Conservation (phyloP, 2,113 vertebrate species). For the Myrmophylax atrothorax region DNA sequence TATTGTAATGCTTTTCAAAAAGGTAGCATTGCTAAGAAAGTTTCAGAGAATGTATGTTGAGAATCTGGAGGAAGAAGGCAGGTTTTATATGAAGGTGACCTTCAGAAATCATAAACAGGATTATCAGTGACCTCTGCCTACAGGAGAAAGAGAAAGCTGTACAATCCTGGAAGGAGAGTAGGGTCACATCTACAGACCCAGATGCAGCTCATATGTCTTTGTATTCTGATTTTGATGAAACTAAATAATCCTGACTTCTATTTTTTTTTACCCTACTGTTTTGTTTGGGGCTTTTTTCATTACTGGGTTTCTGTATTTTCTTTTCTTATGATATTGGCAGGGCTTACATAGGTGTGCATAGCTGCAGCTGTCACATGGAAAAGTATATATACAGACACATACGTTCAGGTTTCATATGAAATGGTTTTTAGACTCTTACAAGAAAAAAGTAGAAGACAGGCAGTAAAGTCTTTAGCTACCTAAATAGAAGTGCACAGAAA, state of each 20-base stretch:
- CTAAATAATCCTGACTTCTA: neutral
- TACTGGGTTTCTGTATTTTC: neutral
- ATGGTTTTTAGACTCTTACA: neutral
- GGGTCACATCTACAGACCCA: neutral
- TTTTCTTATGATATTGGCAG: neutral
- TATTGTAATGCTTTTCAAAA: neutral
- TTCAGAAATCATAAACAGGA: neutral
- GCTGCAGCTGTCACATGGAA: neutral
- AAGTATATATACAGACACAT: neutral
- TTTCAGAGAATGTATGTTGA: neutral
- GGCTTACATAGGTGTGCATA: neutral
- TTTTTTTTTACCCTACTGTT: neutral
- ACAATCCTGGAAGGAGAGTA: neutral
- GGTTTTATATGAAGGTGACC: neutral
- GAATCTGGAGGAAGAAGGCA: neutral
- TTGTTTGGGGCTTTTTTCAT: neutral
- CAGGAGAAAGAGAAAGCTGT: neutral
- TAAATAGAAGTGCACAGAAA: neutral
- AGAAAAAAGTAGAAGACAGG: neutral
- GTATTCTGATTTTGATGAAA: neutral
- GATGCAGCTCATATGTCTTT: slow-evolving; percentile 23
- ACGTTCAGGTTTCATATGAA: neutral
- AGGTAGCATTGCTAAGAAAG: neutral
- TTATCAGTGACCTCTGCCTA: neutral
- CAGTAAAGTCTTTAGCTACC: neutral